Conservation (phyloP, 2,888 invertebrate species). For the Sarcophaga rosellei region DNA sequence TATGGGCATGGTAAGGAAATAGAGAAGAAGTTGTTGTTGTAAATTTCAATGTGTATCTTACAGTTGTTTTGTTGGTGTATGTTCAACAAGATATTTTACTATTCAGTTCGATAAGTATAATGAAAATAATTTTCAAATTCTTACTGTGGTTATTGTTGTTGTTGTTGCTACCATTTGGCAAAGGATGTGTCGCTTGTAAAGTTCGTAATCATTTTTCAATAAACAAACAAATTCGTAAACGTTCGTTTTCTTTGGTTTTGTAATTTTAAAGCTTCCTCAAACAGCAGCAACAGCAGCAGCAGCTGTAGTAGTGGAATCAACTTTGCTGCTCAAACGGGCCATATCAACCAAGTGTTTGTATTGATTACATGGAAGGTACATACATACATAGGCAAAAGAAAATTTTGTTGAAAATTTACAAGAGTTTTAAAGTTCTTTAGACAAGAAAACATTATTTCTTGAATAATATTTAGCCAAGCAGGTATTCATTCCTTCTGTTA, state of each 20-base stretch:
- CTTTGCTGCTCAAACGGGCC: not conserved
- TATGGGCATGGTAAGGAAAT: too few relatives aligned
- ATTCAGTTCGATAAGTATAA: slow-evolving; percentile 25
- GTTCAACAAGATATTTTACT: not conserved
- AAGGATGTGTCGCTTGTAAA: slow-evolving; percentile 40
- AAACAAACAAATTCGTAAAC: slow-evolving; percentile 59
- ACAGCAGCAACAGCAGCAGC: not conserved
- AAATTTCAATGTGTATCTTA: too few relatives aligned
- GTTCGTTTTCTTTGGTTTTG: slow-evolving; percentile 31
- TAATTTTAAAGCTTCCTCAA: not conserved
- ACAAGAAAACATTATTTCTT: not conserved
- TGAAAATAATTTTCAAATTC: slow-evolving; percentile 26
- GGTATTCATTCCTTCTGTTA: too few relatives aligned
- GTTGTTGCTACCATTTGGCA: not conserved
- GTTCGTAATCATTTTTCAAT: slow-evolving; percentile 60
- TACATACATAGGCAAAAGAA: not conserved
- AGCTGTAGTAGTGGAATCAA: not conserved
- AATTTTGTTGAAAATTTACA: not conserved
- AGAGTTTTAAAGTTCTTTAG: slow-evolving; percentile 22
- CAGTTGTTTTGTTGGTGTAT: not conserved
- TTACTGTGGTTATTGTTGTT: not conserved
- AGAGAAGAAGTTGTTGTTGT: too few relatives aligned
- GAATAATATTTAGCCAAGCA: slow-evolving; percentile 47
- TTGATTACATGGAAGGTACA: not conserved
- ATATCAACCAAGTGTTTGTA: not conserved